Evolutionary conservation across 2,113 vertebrate genomes (phyloP).

Genomic region (Camarhynchus parvulus): DNA sequence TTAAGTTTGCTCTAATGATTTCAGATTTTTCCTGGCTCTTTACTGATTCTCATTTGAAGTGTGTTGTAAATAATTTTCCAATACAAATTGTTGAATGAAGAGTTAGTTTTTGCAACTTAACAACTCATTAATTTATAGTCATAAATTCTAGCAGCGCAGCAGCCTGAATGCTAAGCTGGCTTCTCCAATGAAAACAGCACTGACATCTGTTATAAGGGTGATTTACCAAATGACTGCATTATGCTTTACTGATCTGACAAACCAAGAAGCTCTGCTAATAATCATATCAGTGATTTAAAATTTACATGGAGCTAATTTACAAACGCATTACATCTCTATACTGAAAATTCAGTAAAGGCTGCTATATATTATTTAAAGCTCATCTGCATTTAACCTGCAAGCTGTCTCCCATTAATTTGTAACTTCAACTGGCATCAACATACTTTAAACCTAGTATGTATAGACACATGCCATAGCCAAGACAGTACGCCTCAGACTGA

Average conservation of each 20-base stretch:
- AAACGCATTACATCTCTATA: not conserved
- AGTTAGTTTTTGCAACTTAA: not conserved
- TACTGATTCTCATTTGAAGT: not conserved
- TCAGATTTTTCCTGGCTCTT: not conserved
- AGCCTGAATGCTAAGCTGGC: not conserved
- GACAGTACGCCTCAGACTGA: accelerated
- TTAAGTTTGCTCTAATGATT: not conserved
- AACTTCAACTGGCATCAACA: not conserved
- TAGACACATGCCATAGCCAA: not conserved
- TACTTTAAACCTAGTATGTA: not conserved
- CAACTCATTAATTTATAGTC: not conserved
- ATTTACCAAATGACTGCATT: not conserved
- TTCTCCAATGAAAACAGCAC: not conserved
- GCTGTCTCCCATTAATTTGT: not conserved
- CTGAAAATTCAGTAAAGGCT: not conserved
- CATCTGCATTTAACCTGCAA: not conserved
- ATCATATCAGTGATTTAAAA: not conserved
- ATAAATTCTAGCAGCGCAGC: not conserved
- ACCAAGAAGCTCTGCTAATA: not conserved
- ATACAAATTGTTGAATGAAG: not conserved
- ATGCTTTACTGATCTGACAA: not conserved
- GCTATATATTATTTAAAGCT: not conserved
- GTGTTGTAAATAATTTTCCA: not conserved
- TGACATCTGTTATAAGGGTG: not conserved
- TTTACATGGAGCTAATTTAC: not conserved